phyloP scores from a whole-genome alignment of 2,797 vertebrate genomes.

The Sternarchorhynchus goeldii region DNA sequence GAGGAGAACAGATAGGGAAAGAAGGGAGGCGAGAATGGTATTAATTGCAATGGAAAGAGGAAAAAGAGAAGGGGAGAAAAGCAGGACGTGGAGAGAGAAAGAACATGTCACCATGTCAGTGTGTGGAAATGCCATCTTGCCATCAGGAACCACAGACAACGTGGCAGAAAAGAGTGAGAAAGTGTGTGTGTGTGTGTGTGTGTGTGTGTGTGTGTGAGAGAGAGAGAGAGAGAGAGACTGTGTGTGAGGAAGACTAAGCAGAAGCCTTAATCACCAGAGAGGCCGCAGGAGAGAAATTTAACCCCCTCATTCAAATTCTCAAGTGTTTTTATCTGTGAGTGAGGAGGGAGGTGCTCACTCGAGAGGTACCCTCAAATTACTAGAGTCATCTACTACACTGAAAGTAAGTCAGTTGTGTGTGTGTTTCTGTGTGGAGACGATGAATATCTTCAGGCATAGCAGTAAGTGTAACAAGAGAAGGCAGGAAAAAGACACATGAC shows the following conservation, averaged over 20 bases:
- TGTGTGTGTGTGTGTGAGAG: neutral
- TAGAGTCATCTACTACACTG: constrained; percentile 51
- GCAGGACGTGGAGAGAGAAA: constrained; percentile 7
- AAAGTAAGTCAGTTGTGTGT: constrained; percentile 38
- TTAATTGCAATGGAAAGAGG: constrained; percentile 33
- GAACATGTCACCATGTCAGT: constrained; percentile 55
- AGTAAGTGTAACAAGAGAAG: constrained; percentile 39
- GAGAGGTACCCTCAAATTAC: constrained; percentile 46
- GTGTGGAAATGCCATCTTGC: constrained; percentile 54
- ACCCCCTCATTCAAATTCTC: constrained; percentile 46
- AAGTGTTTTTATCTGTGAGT: constrained; percentile 41
- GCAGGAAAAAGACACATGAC: constrained; percentile 40
- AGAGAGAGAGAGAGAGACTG: constrained; percentile 19
- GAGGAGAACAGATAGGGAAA: neutral
- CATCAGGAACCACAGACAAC: constrained; percentile 58
- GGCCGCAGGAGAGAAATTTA: constrained; percentile 43
- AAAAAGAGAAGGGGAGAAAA: constrained; percentile 16
- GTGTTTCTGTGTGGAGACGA: neutral
- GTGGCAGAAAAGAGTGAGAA: constrained; percentile 57
- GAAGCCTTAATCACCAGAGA: constrained; percentile 54
- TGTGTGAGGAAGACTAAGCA: constrained; percentile 23
- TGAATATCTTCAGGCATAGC: neutral
- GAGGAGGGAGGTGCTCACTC: constrained; percentile 29
- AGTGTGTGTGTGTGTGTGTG: constrained; percentile 25
- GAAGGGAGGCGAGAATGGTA: neutral